Conservation (phyloP, 2,113 vertebrate genomes). For the Uria aalge region DNA sequence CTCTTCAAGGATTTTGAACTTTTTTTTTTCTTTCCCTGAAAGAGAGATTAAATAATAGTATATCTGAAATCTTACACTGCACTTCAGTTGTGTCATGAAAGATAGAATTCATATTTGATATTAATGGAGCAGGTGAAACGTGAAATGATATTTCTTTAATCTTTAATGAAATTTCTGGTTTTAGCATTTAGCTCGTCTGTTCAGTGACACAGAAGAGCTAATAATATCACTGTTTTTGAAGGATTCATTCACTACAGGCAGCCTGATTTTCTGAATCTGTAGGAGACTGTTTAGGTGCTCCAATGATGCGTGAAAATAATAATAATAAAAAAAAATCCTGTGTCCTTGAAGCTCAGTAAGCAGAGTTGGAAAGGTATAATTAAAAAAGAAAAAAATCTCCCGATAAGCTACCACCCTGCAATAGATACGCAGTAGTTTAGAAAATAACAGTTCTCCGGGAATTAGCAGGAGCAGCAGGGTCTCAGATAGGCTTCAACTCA, state of each 20-base stretch:
- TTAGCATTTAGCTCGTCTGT: conserved; percentile 61
- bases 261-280: conserved; percentile 44
- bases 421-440: not conserved
- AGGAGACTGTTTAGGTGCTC: conserved; percentile 30
- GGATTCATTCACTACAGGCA: conserved; percentile 30
- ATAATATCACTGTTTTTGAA: conserved; percentile 54
- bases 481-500: not conserved
- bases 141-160: conserved; percentile 73
- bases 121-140: conserved; percentile 64
- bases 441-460: not conserved
- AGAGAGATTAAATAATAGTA: conserved; percentile 12
- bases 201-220: conserved; percentile 62
- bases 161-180: conserved; percentile 67
- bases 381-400: not conserved
- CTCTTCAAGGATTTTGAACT: conserved; percentile 22
- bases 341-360: conserved; percentile 18
- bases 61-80: conserved; percentile 50
- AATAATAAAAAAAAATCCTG: not conserved
- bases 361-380: not conserved
- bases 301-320: conserved; percentile 26
- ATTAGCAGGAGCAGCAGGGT: not conserved
- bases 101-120: conserved; percentile 58
- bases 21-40: not conserved
- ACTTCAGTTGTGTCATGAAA: conserved; percentile 40
- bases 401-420: not conserved